Conservation (phyloP, 2,113 vertebrate genomes). For the Mormoops blainvillei region DNA sequence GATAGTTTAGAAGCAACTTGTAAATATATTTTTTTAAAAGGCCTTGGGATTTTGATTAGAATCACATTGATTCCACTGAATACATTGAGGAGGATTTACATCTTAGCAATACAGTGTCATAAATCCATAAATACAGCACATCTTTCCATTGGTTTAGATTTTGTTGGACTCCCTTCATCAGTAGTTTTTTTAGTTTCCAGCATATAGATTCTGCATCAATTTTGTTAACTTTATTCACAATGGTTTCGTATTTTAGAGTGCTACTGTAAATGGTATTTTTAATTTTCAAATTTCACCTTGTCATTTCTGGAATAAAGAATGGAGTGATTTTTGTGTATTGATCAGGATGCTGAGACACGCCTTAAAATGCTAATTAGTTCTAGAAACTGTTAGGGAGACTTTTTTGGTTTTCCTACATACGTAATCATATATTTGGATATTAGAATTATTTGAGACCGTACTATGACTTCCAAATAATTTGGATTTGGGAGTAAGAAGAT, state of each 20-base stretch:
- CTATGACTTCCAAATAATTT: neutral
- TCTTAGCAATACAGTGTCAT: neutral
- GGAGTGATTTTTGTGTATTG: neutral
- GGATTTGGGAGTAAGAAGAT: neutral
- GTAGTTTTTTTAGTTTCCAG: neutral
- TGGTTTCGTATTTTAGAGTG: neutral
- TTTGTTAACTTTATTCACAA: neutral
- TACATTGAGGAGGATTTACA: neutral
- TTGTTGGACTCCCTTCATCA: neutral
- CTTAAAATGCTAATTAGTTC: neutral
- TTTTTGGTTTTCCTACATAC: neutral
- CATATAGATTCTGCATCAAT: neutral
- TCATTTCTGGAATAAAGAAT: neutral
- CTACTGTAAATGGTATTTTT: neutral
- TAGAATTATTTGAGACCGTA: neutral
- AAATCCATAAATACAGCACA: neutral
- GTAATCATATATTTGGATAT: neutral
- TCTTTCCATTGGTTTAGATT: neutral
- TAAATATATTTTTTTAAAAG: neutral
- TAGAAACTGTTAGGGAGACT: neutral
- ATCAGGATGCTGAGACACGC: neutral
- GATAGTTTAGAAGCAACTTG: neutral
- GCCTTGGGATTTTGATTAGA: neutral
- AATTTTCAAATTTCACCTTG: neutral
- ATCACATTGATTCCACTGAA: neutral